Base-by-base conservation (phyloP, 1,140 invertebrate species). In the Ridgeia piscesae region DNA sequence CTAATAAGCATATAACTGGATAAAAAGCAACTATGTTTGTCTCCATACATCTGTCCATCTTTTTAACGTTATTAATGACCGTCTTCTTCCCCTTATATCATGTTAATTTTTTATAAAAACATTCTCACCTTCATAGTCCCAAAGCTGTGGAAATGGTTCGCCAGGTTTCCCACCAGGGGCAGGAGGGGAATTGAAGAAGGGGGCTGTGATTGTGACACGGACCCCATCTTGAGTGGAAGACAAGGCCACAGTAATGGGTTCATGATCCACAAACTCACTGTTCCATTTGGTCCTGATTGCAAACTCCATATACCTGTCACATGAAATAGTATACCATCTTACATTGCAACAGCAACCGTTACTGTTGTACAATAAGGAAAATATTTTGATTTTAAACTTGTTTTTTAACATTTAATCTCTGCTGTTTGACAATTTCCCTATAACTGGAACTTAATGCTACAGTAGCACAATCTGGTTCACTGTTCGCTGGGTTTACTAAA, bases 61-160 rank as follows among this genome's bases (percentile, higher is more conserved):
- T 8, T 0, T 0, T 77, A 17, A 21, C 27, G 8, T 27, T 21
- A 77, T 77, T 21, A 77, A 27, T 6, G 58, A 31, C 27, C 58
- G 27, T 77, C 58, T 21, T 21, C 58, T 21, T 77, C 2, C 58
- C 14, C 27, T 9, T 77, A 77, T 31, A 21, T 2, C 11, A 77
- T 21, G 27, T 21, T 31, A 77, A 77, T 77, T 21, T 77, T 77
- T 31, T 77, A 77, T 77, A 77, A 42, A 6, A 6, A 42, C 4
- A 42, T 92, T 35, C 92, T 91, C 90, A 96, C 96, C 96, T 96
- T 96, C 96, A 93, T 96, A 96, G 42, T 96, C 94, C 95, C 96
- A 96, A 1, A 96, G 94, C 58, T 95, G 93, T 11, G 94, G 94
- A 92, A 95, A 96, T 35, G 96, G 94, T 92, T 95, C 93, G 31